Conservation (phyloP, 2,888 invertebrate species). For the Allygus modestus region DNA sequence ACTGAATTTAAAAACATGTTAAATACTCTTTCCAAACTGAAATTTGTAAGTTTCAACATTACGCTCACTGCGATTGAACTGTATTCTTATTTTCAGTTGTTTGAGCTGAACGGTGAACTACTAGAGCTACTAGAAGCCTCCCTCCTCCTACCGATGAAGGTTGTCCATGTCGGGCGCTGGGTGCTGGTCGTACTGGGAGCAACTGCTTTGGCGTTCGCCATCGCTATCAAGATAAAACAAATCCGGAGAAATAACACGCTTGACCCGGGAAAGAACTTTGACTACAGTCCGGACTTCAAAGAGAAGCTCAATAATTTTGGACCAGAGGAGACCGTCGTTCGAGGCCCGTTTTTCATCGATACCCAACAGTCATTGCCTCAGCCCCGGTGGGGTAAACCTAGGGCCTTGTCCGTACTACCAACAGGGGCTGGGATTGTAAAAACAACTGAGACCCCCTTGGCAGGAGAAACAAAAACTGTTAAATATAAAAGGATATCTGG, state of each 20-base stretch:
- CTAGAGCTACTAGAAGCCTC: conserved; percentile 81
- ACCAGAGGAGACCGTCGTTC: neutral
- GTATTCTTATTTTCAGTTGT: conserved; percentile 15
- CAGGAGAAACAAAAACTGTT: neutral
- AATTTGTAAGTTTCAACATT: too few species aligned
- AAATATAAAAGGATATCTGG: conserved; percentile 18
- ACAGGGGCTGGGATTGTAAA: neutral
- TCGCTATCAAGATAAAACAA: neutral
- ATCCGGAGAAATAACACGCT: conserved; percentile 75
- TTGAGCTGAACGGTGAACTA: conserved; percentile 81
- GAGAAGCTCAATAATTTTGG: neutral
- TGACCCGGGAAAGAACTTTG: conserved; percentile 4
- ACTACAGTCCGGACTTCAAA: neutral
- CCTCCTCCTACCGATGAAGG: conserved; percentile 77
- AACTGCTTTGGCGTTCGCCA: neutral
- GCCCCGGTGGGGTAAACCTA: neutral
- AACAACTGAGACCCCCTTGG: neutral
- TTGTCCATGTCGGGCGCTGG: conserved; percentile 79
- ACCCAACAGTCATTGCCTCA: neutral
- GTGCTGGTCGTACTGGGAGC: conserved; percentile 77
- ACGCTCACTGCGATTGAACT: too few species aligned
- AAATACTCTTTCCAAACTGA: too few species aligned
- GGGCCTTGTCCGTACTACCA: too few species aligned
- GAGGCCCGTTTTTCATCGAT: conserved; percentile 12
- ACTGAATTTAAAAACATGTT: too few species aligned